These are phyloP conservation scores for Limnephilus lunatus DNA, from an alignment of 2,888 invertebrate genomes.

Conservation along the genomic window DNA sequence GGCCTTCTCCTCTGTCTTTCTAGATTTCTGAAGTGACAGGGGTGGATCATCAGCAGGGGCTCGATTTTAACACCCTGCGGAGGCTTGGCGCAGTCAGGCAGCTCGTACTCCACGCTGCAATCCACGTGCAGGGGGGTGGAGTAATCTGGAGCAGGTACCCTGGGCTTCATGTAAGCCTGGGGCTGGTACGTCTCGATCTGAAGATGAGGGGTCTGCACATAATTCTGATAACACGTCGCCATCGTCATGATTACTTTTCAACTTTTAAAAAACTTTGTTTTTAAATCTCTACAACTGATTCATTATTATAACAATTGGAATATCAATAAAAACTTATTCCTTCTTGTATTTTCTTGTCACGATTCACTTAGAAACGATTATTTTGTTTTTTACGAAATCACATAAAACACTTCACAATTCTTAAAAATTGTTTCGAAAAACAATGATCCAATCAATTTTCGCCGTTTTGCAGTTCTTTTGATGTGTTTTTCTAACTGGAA, in stretches of 20 bases:
- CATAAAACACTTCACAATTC: constrained; percentile 3
- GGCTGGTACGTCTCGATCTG: constrained; percentile 58
- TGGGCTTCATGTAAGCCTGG: constrained; percentile 55
- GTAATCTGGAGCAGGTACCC: constrained; percentile 74
- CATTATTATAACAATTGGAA: constrained; percentile 8
- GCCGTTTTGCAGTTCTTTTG: background rate
- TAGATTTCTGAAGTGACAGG: constrained; percentile 85
- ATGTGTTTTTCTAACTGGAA: background rate
- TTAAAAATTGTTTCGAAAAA: background rate
- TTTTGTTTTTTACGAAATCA: background rate
- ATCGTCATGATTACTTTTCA: constrained; percentile 57
- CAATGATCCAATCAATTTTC: background rate
- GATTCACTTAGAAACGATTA: background rate
- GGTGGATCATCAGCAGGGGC: constrained; percentile 86
- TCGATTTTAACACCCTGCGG: constrained; percentile 83
- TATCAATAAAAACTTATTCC: background rate
- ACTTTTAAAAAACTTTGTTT: background rate
- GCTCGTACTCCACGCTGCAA: constrained; percentile 86
- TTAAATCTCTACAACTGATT: constrained; percentile 6
- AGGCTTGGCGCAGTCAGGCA: constrained; percentile 85
- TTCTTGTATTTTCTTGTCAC: background rate
- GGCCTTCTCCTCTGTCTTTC: constrained; percentile 83
- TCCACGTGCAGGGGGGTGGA: constrained; percentile 85
- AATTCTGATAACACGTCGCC: constrained; percentile 58
- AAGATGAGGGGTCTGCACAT: constrained; percentile 42